Base-by-base conservation (phyloP, 2,888 invertebrate genomes). In the Macrophya annulata region DNA sequence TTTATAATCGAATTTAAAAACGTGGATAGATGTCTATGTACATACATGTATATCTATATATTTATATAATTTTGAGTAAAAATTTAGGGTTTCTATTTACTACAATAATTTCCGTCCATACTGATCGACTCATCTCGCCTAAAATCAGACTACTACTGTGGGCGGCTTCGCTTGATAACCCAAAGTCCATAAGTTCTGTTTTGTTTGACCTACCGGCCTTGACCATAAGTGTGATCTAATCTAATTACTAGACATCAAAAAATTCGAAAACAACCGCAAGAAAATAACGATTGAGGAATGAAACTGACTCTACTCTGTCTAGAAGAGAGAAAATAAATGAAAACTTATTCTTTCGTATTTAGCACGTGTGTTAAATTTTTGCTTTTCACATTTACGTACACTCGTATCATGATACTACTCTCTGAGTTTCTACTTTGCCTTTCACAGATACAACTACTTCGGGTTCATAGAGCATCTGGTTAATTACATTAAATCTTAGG, bases 401-500 rank as follows among this genome's bases (percentile, higher is more conserved):
- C 40, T 8, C n/a, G 0, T 4, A 71, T 17, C 15, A 4, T 55
- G 17, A 43, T 40, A 43, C 37, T 25, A 25, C 21, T 62, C 45
- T 25, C 17, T 6, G 15, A 79, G 79, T 79, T 59, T 79, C 55
- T 79, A 79, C 79, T 37, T 37, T 10, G 79, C 79, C 79, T 79
- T 79, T n/a, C 55, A 79, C 79, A 79, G 79, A 79, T 79, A 55
- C 59, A 79, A 55, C 31, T 55, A 59, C 55, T 79, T 37, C 79
- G 79, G 59, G 79, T 79, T 79, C 79, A 79, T 79, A 79, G 79
- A 79, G 79, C 79, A 79, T 79, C 79, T 59, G 79, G 79, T 79
- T 79, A 79, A 79, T 79, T 79, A 79, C 40, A 55, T 79, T 79
- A 37, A n/a, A 45, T 79, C 59, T 17, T 51, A 59, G 15, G 17